phyloP scores from a whole-genome alignment of 2,888 invertebrate species.

The Epirrhoe tristata region DNA sequence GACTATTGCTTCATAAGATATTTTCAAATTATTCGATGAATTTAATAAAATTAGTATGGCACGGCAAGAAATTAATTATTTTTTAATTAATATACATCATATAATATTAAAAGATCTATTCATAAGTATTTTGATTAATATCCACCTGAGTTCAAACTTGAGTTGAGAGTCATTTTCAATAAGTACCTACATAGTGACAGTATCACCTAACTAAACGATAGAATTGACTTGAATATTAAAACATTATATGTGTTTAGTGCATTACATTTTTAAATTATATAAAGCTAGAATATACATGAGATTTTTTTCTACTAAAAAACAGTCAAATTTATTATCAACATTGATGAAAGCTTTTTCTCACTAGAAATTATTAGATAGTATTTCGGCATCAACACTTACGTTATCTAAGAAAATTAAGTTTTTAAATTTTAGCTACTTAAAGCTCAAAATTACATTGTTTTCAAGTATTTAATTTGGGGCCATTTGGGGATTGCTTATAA shows the following conservation, averaged over 20 bases:
- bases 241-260: conserved; percentile 30
- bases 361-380: conserved; percentile 19
- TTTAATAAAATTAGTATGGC: conserved; percentile 29
- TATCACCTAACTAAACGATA: conserved; percentile 37
- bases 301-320: conserved; percentile 28
- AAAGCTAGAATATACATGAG: conserved; percentile 35
- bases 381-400: conserved; percentile 32
- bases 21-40: conserved; percentile 39
- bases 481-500: conserved; percentile 22
- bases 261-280: conserved; percentile 31
- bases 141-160: conserved; percentile 18
- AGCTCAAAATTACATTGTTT: conserved; percentile 47
- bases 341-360: conserved; percentile 30
- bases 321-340: conserved; percentile 35
- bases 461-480: conserved; percentile 35
- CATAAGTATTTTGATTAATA: conserved; percentile 8
- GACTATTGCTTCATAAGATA: conserved; percentile 33
- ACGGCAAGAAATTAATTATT: conserved; percentile 26
- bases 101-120: conserved; percentile 37
- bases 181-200: conserved; percentile 20
- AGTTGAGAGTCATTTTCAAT: conserved; percentile 23
- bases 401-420: conserved; percentile 39
- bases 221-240: conserved; percentile 42
- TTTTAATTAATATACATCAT: conserved; percentile 13
- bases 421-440: conserved; percentile 44